A percentile compares a stretch with the other conserved stretches of the same genome.
phyloP scores from a whole-genome alignment of 2,797 vertebrate species.

The Epinephelus malabaricus region DNA sequence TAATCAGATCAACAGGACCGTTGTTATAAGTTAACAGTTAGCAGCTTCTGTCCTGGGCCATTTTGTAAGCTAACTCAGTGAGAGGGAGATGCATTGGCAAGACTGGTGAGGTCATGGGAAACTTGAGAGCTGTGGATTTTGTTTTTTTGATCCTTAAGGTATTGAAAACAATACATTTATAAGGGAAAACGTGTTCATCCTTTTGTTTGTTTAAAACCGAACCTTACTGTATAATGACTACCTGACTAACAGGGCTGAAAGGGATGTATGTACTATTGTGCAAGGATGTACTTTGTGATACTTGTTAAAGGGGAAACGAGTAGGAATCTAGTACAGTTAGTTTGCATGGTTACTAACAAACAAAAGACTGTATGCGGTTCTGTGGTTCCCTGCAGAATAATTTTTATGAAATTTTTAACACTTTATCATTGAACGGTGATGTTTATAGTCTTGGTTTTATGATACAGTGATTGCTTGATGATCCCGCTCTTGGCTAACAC shows the following conservation, averaged over 20 bases:
- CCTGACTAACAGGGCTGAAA: neutral
- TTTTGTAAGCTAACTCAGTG: conserved; percentile 22
- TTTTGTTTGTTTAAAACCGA: neutral
- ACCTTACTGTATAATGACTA: neutral
- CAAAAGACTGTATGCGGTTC: neutral
- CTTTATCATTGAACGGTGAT: neutral
- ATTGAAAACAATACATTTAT: conserved; percentile 10
- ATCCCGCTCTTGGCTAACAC: conserved; percentile 64
- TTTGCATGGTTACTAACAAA: conserved; percentile 33
- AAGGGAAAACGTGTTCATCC: neutral
- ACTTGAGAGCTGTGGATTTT: conserved; percentile 2
- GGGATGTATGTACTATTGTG: neutral
- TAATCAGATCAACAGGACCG: conserved; percentile 62
- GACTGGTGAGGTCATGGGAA: conserved; percentile 40
- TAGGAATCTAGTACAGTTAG: neutral
- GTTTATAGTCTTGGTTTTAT: conserved; percentile 18
- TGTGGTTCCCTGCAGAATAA: neutral
- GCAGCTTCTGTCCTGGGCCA: conserved; percentile 31
- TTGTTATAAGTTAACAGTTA: conserved; percentile 52
- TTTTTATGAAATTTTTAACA: neutral
- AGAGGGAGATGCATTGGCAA: conserved; percentile 26
- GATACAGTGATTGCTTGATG: neutral
- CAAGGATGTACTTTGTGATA: neutral
- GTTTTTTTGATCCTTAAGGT: neutral
- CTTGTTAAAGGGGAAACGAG: conserved; percentile 2